Percentiles rank a stretch among this genome's conserved stretches.
phyloP scores from a whole-genome alignment of 2,113 vertebrate genomes.

The Lepus timidus region DNA sequence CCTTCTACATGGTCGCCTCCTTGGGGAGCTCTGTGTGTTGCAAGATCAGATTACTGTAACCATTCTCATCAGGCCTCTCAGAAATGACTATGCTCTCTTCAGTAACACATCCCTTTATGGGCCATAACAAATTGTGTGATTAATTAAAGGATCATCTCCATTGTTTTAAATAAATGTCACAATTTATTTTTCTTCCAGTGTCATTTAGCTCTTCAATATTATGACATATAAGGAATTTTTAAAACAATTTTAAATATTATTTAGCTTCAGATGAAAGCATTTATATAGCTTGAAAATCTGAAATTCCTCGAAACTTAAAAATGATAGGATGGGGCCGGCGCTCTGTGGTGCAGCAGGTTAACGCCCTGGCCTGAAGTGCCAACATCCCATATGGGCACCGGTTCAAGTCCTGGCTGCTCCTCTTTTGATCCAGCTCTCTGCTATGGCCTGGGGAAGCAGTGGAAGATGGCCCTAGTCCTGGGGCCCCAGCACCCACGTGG shows the following conservation, averaged over 20 bases:
- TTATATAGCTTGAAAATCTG: background rate
- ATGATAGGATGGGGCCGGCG: background rate
- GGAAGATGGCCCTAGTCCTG: too few species aligned
- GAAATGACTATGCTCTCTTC: slow-evolving; percentile 58
- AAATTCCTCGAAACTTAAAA: slow-evolving; percentile 22
- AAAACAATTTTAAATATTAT: background rate
- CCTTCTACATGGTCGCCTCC: background rate
- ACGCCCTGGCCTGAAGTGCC: too few species aligned
- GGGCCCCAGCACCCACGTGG: too few species aligned
- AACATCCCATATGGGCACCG: too few species aligned
- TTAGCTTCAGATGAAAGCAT: slow-evolving; percentile 14
- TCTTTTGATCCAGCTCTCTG: too few species aligned
- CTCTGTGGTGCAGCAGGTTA: too few species aligned
- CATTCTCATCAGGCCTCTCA: slow-evolving; percentile 59
- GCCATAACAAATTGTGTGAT: slow-evolving; percentile 23
- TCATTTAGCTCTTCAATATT: slow-evolving; percentile 21
- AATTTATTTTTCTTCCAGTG: background rate
- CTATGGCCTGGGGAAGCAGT: too few species aligned
- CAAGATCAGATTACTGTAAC: slow-evolving; percentile 37
- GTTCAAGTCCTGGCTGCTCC: too few species aligned
- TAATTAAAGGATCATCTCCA: slow-evolving; percentile 50
- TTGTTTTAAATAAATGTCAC: background rate
- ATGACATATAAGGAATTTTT: background rate
- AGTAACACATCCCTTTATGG: slow-evolving; percentile 35
- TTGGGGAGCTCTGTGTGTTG: background rate